A percentile compares a stretch with the other conserved stretches of the same genome.
phyloP scores from a whole-genome alignment of 2,113 vertebrate genomes.

The Dunckerocampus dactyliophorus region DNA sequence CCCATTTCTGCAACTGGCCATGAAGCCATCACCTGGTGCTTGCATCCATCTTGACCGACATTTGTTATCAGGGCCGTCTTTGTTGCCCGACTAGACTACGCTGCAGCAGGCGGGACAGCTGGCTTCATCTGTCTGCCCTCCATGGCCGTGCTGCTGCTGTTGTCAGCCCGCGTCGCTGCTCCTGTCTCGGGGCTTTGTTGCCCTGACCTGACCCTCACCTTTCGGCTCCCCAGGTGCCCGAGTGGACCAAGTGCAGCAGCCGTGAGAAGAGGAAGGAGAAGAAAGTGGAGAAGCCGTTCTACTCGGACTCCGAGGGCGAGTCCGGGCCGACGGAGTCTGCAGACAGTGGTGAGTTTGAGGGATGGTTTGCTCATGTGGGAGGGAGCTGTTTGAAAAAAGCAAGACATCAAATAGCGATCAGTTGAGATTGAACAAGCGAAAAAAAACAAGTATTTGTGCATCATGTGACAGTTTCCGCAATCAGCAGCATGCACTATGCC shows the following conservation, averaged over 20 bases:
- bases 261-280: constrained; percentile 97
- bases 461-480: too few relatives aligned
- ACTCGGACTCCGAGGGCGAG: constrained; percentile 93
- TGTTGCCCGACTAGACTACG: constrained; percentile 25
- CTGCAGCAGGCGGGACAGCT: constrained; percentile 34
- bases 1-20: constrained; percentile 62
- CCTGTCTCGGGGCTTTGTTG: constrained; percentile 15
- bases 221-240: constrained; percentile 80
- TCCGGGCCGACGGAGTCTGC: constrained; percentile 94
- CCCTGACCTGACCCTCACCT: background rate
- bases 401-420: too few relatives aligned
- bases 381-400: too few relatives aligned
- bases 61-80: constrained; percentile 18
- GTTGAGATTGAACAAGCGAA: too few relatives aligned
- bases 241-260: constrained; percentile 96
- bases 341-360: constrained; percentile 81
- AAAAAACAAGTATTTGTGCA: too few relatives aligned
- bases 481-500: too few relatives aligned
- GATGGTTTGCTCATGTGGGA: too few relatives aligned
- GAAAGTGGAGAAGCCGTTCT: constrained; percentile 95
- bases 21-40: constrained; percentile 68
- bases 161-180: constrained; percentile 14
- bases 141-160: constrained; percentile 60
- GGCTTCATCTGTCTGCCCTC: constrained; percentile 59
- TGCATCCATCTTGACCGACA: constrained; percentile 25